Conservation (phyloP, 2,888 invertebrate species). For the Lochmaea crataegi region DNA sequence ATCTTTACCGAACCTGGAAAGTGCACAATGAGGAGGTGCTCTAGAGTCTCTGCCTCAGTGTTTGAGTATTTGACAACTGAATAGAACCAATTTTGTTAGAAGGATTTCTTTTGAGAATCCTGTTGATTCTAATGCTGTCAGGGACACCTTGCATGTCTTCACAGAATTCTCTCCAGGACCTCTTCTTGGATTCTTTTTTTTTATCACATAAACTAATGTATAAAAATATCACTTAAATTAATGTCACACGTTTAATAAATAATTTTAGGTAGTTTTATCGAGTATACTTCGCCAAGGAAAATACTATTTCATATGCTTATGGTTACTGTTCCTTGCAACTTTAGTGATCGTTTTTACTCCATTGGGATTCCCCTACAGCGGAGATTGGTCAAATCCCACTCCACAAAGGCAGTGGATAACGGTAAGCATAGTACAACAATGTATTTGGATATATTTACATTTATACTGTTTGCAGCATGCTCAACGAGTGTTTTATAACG, state of each 20-base stretch:
- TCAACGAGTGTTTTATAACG: slow-evolving; percentile 55
- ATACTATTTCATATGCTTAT: slow-evolving; percentile 51
- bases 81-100: too few relatives aligned
- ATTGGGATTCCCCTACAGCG: slow-evolving; percentile 78
- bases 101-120: too few relatives aligned
- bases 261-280: slow-evolving; percentile 2
- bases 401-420: slow-evolving; percentile 73
- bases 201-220: too few relatives aligned
- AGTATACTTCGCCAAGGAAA: slow-evolving; percentile 53
- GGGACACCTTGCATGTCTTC: too few relatives aligned
- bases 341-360: slow-evolving; percentile 71
- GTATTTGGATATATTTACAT: neutral
- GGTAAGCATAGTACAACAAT: slow-evolving; percentile 49
- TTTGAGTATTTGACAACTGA: too few relatives aligned
- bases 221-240: too few relatives aligned
- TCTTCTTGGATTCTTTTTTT: too few relatives aligned
- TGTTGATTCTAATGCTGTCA: too few relatives aligned
- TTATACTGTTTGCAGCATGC: slow-evolving; percentile 53
- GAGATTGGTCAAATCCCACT: slow-evolving; percentile 68
- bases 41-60: too few relatives aligned
- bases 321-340: slow-evolving; percentile 51
- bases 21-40: too few relatives aligned
- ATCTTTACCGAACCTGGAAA: too few relatives aligned
- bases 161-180: too few relatives aligned
- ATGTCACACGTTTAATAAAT: neutral